Evolutionary conservation across 2,888 invertebrate genomes (phyloP).

Genomic region (Bembecia ichneumoniformis): DNA sequence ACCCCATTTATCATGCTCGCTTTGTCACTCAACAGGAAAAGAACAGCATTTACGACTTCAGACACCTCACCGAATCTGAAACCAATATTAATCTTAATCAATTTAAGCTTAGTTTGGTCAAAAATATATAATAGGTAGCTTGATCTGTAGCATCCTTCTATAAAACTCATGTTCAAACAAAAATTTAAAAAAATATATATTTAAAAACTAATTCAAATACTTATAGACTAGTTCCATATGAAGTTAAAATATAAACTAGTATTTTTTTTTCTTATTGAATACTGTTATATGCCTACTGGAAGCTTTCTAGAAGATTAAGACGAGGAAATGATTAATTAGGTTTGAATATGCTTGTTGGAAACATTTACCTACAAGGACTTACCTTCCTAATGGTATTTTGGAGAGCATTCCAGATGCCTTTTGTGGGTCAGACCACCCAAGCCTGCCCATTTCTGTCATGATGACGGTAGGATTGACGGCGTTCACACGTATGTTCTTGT

Average conservation of each 20-base stretch:
- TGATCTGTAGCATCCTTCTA: too few species aligned
- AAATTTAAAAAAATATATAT: too few species aligned
- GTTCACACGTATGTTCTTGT: slow-evolving; percentile 84
- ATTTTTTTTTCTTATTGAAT: too few species aligned
- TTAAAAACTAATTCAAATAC: too few species aligned
- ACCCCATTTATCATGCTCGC: slow-evolving; percentile 83
- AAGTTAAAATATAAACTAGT: too few species aligned
- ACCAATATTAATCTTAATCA: not conserved
- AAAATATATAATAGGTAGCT: too few species aligned
- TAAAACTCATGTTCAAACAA: too few species aligned
- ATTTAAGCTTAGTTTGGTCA: too few species aligned
- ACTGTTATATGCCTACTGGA: not conserved
- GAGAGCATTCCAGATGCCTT: slow-evolving; percentile 77
- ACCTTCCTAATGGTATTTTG: slow-evolving; percentile 85
- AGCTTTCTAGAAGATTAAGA: not conserved
- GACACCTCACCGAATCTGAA: slow-evolving; percentile 75
- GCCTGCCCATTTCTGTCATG: slow-evolving; percentile 85
- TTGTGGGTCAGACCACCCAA: slow-evolving; percentile 82
- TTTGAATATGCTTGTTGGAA: not conserved
- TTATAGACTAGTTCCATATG: too few species aligned
- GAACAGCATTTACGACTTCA: slow-evolving; percentile 81
- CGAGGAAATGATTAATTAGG: not conserved
- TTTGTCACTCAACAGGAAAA: slow-evolving; percentile 79
- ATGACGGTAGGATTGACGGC: slow-evolving; percentile 90
- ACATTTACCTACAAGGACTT: not conserved